Conservation (phyloP, 2,113 vertebrate genomes). For the Trematomus loennbergii region DNA sequence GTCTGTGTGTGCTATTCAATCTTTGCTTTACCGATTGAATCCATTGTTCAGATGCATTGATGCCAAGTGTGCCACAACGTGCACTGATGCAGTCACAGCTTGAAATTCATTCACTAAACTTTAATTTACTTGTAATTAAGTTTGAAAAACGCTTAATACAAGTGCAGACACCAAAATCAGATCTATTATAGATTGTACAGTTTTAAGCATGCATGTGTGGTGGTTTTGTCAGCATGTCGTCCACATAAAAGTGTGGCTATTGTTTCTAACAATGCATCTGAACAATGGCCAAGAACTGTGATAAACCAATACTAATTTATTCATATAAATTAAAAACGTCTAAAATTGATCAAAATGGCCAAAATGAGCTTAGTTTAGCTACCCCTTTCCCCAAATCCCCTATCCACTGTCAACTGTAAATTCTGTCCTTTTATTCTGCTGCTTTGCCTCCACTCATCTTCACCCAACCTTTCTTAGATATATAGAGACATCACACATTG, state of each 20-base stretch:
- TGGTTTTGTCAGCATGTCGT: neutral
- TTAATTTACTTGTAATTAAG: neutral
- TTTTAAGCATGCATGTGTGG: neutral
- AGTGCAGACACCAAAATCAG: neutral
- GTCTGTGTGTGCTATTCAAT: neutral
- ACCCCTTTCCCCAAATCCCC: constrained; percentile 58
- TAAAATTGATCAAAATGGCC: neutral
- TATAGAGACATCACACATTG: neutral
- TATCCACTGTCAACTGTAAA: constrained; percentile 68
- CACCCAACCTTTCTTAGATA: constrained; percentile 4
- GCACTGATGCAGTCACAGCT: neutral
- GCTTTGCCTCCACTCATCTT: constrained; percentile 70
- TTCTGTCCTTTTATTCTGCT: constrained; percentile 65
- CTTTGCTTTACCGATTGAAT: constrained; percentile 4
- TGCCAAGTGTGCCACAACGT: neutral
- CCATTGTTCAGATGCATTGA: constrained; percentile 29
- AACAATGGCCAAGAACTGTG: constrained; percentile 31
- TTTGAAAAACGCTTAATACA: neutral
- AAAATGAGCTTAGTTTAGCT: constrained; percentile 31
- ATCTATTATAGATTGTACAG: neutral
- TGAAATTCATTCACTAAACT: neutral
- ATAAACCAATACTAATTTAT: too few species aligned
- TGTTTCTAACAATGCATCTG: neutral
- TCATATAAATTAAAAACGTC: neutral
- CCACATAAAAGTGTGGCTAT: neutral